These are phyloP conservation scores for Mimachlamys varia DNA, from an alignment of 2,888 invertebrate species.

Conservation along the genomic window DNA sequence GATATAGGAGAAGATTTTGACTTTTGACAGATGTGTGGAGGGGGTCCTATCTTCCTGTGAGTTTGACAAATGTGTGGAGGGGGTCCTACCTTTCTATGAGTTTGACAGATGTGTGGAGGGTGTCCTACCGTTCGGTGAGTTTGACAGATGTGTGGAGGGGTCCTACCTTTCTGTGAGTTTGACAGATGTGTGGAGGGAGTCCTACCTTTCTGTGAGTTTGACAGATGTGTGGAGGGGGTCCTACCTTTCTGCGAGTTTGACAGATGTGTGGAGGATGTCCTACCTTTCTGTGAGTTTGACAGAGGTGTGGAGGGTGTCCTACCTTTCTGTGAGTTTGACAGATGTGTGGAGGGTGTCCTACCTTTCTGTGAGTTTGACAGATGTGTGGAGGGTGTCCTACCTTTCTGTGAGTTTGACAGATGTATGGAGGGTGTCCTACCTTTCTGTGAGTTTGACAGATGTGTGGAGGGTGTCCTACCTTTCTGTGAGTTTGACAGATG, in stretches of 20 bases:
- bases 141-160: conserved; percentile 80
- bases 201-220: conserved; percentile 67
- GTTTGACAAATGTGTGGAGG: too few relatives aligned
- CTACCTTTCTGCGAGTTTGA: conserved; percentile 69
- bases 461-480: conserved; percentile 63
- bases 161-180: conserved; percentile 67
- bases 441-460: conserved; percentile 79
- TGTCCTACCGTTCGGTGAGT: conserved; percentile 66
- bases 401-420: conserved; percentile 79
- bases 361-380: conserved; percentile 77
- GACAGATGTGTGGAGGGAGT: conserved; percentile 79
- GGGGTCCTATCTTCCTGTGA: conserved; percentile 63
- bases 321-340: conserved; percentile 69
- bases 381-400: conserved; percentile 73
- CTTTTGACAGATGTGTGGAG: neutral
- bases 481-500: conserved; percentile 79
- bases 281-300: conserved; percentile 69
- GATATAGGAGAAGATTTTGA: too few relatives aligned
- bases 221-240: conserved; percentile 79
- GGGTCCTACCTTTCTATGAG: conserved; percentile 67
- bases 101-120: conserved; percentile 79
- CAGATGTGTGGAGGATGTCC: conserved; percentile 77
- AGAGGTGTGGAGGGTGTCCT: conserved; percentile 78
- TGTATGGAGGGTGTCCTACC: conserved; percentile 64
- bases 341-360: conserved; percentile 79